Conservation (phyloP, 2,888 invertebrate species). For the Athalia rosae region DNA sequence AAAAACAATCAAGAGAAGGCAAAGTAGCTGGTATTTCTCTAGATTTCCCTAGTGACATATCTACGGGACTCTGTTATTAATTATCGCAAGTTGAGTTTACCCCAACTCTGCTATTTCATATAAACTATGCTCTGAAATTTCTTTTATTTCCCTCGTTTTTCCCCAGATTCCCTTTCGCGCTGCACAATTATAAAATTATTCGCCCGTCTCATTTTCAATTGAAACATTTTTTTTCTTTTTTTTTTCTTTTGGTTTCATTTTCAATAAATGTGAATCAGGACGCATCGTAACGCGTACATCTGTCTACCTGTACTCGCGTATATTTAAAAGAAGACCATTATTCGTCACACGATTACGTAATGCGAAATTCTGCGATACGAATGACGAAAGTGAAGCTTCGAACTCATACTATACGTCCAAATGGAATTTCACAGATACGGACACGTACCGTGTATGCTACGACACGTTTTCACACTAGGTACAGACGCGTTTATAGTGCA, state of each 20-base stretch:
- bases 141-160: too few species aligned
- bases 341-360: slow-evolving; percentile 15
- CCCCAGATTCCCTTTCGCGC: too few species aligned
- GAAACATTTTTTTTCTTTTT: too few species aligned
- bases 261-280: too few species aligned
- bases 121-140: too few species aligned
- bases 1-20: slow-evolving; percentile 1
- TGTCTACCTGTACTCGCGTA: background rate
- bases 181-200: too few species aligned
- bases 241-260: too few species aligned
- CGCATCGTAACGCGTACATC: too few species aligned
- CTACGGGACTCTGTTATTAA: slow-evolving; percentile 19
- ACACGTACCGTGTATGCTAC: background rate
- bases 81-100: background rate
- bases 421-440: background rate
- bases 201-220: too few species aligned
- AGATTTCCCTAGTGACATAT: slow-evolving; percentile 42
- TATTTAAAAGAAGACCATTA: background rate
- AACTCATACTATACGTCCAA: background rate
- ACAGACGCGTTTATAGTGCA: background rate
- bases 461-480: background rate
- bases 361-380: slow-evolving; percentile 33
- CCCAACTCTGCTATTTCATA: too few species aligned
- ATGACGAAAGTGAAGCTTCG: slow-evolving; percentile 34
- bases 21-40: background rate